Evolutionary conservation across 2,888 invertebrate genomes (phyloP).

Genomic region (Petrolisthes cinctipes): DNA sequence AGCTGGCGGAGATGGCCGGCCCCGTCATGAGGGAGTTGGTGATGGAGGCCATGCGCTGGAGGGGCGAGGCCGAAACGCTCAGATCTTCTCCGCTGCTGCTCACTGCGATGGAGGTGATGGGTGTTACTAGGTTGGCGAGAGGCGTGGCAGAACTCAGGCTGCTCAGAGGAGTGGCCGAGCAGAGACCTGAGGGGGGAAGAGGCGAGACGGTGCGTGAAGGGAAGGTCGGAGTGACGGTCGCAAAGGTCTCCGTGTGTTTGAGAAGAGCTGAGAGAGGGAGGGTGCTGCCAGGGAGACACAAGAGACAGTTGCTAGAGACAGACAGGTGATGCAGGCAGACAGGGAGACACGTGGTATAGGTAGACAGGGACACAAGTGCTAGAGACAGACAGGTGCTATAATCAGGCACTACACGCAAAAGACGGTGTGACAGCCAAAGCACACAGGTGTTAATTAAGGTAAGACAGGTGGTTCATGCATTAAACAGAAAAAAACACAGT

Average conservation of each 20-base stretch:
- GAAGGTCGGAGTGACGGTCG: not conserved
- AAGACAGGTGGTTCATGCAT: no score
- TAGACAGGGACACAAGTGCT: not conserved
- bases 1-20: conserved; percentile 52
- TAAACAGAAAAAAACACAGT: no score
- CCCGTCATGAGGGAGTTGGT: conserved; percentile 92
- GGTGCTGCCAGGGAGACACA: not conserved
- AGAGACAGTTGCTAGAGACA: not conserved
- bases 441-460: no score
- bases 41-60: conserved; percentile 97
- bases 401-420: not conserved
- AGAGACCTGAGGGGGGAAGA: conserved; percentile 30
- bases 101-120: conserved; percentile 66
- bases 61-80: conserved; percentile 79
- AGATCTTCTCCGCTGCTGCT: conserved; percentile 51
- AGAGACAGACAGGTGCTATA: not conserved
- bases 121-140: conserved; percentile 58
- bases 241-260: not conserved
- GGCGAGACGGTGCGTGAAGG: conserved; percentile 40
- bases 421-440: no score
- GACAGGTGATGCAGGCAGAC: not conserved
- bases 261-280: not conserved
- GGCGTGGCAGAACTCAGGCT: conserved; percentile 51
- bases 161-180: conserved; percentile 19
- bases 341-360: not conserved